Evolutionary conservation across 2,113 vertebrate species (phyloP).

Genomic region (Pteropus alecto): DNA sequence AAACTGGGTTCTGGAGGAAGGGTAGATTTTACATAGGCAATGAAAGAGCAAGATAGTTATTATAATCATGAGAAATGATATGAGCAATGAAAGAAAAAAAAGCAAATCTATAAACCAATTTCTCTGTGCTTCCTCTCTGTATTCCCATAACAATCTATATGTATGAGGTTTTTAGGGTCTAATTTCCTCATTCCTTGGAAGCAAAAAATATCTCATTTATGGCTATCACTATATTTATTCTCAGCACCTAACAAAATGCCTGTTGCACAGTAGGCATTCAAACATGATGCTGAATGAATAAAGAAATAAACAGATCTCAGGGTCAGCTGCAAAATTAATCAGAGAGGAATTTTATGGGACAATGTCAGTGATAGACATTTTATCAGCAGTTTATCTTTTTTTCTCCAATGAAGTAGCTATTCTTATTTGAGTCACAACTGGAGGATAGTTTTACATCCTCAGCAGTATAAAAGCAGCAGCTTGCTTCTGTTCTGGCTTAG

Average conservation of each 20-base stretch:
- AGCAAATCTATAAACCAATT: background rate
- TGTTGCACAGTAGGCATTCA: background rate
- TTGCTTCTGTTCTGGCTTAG: constrained; percentile 2
- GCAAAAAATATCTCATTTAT: background rate
- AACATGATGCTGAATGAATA: background rate
- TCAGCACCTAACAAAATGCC: background rate
- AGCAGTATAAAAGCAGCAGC: background rate
- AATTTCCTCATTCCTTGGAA: background rate
- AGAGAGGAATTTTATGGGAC: background rate
- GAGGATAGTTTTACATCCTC: constrained; percentile 7
- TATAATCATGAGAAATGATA: background rate
- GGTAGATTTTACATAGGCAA: background rate
- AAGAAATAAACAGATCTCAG: background rate
- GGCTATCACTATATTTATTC: background rate
- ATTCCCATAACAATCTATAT: background rate
- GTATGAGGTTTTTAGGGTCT: background rate
- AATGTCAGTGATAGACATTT: background rate
- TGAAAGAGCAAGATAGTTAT: background rate
- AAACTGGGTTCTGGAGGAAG: background rate
- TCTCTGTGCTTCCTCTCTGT: background rate
- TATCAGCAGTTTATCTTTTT: background rate
- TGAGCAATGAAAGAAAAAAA: background rate
- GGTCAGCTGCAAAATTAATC: background rate
- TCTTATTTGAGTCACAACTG: background rate
- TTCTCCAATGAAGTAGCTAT: background rate